Conservation (phyloP, 2,113 vertebrate genomes). For the Ceuthmochares aereus region DNA sequence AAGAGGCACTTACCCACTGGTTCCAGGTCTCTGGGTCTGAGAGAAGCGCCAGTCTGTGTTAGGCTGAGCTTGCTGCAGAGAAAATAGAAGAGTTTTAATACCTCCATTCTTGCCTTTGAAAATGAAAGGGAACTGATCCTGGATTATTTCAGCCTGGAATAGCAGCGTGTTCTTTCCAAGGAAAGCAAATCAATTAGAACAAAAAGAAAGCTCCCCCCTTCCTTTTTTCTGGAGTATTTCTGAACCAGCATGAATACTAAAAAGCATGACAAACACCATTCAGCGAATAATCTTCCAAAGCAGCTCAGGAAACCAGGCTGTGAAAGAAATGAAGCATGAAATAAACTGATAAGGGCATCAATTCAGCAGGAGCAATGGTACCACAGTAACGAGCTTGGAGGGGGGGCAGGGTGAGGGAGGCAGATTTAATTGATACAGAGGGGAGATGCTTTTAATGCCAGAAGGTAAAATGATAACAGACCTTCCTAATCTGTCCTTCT, state of each 20-base stretch:
- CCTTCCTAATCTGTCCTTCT: constrained; percentile 25
- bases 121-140: constrained; percentile 24
- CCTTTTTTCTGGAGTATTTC: background rate
- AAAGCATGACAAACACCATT: constrained; percentile 44
- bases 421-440: constrained; percentile 37
- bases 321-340: constrained; percentile 71
- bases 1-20: constrained; percentile 89
- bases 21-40: constrained; percentile 96
- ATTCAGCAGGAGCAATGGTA: constrained; percentile 34
- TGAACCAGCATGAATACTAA: constrained; percentile 24
- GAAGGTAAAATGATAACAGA: constrained; percentile 34
- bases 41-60: constrained; percentile 97
- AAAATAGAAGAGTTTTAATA: constrained; percentile 76
- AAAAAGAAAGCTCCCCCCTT: background rate
- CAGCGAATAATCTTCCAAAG: constrained; percentile 47
- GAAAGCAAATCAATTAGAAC: constrained; percentile 57
- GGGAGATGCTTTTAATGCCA: constrained; percentile 25
- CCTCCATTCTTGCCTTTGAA: constrained; percentile 19
- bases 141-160: constrained; percentile 53
- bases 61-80: constrained; percentile 94
- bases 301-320: constrained; percentile 55
- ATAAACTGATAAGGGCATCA: constrained; percentile 67
- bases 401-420: background rate
- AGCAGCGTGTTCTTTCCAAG: background rate
- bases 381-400: constrained; percentile 11